Percentiles rank a stretch among this genome's conserved stretches.
Evolutionary conservation across 2,797 vertebrate genomes (phyloP).

Genomic region (Okamejei kenojei): DNA sequence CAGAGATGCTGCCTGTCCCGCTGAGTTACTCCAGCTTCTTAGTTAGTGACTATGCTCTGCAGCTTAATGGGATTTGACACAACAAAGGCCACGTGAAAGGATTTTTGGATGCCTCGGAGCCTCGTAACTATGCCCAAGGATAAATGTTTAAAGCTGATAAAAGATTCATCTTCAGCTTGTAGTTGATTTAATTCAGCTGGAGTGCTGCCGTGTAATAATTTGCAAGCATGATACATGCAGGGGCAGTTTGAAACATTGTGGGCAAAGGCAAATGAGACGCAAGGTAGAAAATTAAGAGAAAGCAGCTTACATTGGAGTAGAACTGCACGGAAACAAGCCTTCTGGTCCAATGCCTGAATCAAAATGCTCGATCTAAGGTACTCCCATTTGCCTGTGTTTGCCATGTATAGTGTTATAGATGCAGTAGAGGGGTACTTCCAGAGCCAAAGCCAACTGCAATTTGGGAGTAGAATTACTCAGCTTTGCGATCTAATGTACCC

Average conservation of each 20-base stretch:
- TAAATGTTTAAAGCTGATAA: slow-evolving; percentile 11
- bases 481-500: neutral
- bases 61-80: neutral
- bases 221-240: neutral
- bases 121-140: neutral
- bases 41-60: neutral
- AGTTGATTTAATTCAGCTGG: neutral
- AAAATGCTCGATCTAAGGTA: neutral
- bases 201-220: neutral
- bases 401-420: too few species aligned
- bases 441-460: neutral
- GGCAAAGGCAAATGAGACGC: neutral
- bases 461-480: neutral
- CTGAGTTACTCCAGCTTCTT: too few species aligned
- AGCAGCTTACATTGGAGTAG: neutral
- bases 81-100: neutral
- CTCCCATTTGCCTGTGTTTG: too few species aligned
- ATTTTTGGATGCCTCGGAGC: neutral
- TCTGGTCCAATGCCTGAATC: too few species aligned
- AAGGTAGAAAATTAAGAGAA: neutral
- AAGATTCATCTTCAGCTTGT: slow-evolving; percentile 1
- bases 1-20: too few species aligned
- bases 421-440: too few species aligned
- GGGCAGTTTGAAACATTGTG: neutral
- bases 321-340: too few species aligned